A percentile compares a stretch with the other conserved stretches of the same genome.
Conservation (phyloP, 92 coral and sea anemone species). For the Porites rus region DNA sequence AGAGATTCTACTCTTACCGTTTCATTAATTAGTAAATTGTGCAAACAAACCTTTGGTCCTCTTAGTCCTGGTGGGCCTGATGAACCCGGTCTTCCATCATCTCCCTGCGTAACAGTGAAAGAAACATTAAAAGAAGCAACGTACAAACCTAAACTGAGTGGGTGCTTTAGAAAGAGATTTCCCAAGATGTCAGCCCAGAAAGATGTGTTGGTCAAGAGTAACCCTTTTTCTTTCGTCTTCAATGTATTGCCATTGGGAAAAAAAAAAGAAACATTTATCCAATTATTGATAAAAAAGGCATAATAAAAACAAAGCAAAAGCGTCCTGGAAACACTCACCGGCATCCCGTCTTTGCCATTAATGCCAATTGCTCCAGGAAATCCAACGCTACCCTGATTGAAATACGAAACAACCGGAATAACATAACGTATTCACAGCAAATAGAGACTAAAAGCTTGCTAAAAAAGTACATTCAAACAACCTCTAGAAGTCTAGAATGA, state of each 20-base stretch:
- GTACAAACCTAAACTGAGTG: neutral
- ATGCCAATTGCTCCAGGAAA: conserved; percentile 29
- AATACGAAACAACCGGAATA: neutral
- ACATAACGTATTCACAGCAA: too few relatives aligned
- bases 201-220: too few relatives aligned
- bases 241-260: too few relatives aligned
- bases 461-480: too few relatives aligned
- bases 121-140: neutral
- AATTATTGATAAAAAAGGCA: neutral
- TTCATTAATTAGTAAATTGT: neutral
- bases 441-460: too few relatives aligned
- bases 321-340: conserved; percentile 4
- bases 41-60: conserved; percentile 31
- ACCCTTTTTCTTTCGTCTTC: neutral
- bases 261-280: neutral
- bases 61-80: conserved; percentile 4
- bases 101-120: conserved; percentile 2
- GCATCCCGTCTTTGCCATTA: conserved; percentile 25
- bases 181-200: too few relatives aligned
- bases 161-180: neutral
- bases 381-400: conserved; percentile 26
- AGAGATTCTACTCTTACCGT: neutral
- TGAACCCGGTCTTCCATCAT: conserved; percentile 30
- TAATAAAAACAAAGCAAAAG: neutral
- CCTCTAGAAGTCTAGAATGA: too few relatives aligned